Conservation (phyloP, 2,113 vertebrate species). For the Tragelaphus buxtoni region DNA sequence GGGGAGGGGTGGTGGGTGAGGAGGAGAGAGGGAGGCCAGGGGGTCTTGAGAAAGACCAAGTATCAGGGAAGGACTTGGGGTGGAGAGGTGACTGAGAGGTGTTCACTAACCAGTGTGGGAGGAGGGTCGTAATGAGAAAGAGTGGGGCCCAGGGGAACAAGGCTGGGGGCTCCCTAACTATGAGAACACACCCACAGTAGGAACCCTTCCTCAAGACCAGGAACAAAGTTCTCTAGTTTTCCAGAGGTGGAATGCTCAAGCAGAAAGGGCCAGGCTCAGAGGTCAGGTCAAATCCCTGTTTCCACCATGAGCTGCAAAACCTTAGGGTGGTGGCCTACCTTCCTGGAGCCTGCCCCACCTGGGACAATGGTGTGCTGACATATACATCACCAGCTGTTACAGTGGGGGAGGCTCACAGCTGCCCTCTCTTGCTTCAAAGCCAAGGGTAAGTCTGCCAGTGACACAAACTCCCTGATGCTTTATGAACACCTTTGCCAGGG, state of each 20-base stretch:
- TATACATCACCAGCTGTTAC: neutral
- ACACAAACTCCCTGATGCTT: neutral
- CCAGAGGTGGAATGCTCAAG: neutral
- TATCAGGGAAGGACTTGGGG: neutral
- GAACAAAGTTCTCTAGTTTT: neutral
- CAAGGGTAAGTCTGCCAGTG: neutral
- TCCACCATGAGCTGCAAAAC: neutral
- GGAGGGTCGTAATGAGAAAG: neutral
- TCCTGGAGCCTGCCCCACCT: neutral
- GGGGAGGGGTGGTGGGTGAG: neutral
- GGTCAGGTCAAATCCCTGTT: neutral
- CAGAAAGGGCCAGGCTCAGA: neutral
- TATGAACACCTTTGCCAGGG: neutral
- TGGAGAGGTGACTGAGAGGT: no score
- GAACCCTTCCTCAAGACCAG: neutral
- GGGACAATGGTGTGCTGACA: rapidly evolving
- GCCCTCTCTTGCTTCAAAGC: neutral
- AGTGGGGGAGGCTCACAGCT: neutral
- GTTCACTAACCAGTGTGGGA: neutral
- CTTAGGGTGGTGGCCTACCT: neutral
- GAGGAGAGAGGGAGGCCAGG: neutral
- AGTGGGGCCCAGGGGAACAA: neutral
- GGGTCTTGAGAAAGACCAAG: neutral
- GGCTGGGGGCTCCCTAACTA: neutral
- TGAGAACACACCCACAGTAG: no score